These are phyloP conservation scores for Drosophila parthenogenetica DNA, from an alignment of 2,888 invertebrate genomes.

Conservation along the genomic window DNA sequence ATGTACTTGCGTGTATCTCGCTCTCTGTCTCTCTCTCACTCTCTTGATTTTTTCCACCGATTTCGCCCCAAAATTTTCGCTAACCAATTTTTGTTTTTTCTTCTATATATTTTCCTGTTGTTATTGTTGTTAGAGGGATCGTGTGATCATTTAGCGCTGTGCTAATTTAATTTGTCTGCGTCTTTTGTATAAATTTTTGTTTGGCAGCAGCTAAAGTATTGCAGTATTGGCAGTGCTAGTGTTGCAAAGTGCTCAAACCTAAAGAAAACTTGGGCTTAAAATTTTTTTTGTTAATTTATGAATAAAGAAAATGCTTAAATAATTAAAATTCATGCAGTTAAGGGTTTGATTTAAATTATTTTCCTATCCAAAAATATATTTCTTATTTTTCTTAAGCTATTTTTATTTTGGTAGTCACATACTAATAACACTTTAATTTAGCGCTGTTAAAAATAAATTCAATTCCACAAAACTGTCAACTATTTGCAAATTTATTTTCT, in stretches of 20 bases:
- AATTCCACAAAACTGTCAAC: slow-evolving; percentile 44
- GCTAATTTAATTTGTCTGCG: slow-evolving; percentile 76
- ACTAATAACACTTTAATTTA: slow-evolving; percentile 2
- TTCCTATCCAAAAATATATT: no score
- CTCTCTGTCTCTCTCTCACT: neutral
- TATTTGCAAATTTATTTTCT: slow-evolving; percentile 11
- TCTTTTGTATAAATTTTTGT: slow-evolving; percentile 36
- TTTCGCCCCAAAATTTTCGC: slow-evolving; percentile 56
- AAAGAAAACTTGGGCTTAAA: neutral
- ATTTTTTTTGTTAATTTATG: no score
- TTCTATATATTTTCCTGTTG: slow-evolving; percentile 24
- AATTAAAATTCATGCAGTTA: no score
- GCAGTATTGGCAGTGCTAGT: slow-evolving; percentile 10
- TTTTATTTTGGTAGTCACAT: neutral
- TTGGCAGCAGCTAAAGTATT: slow-evolving; percentile 41
- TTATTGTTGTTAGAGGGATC: slow-evolving; percentile 71
- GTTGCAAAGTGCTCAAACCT: slow-evolving; percentile 25
- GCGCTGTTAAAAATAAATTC: slow-evolving; percentile 19
- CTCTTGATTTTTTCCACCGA: slow-evolving; percentile 14
- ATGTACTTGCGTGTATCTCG: slow-evolving; percentile 35
- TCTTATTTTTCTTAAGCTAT: no score
- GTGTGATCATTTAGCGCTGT: slow-evolving; percentile 83
- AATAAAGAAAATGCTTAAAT: no score
- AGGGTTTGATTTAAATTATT: no score
- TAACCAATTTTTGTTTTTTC: slow-evolving; percentile 51